Percentiles rank a stretch among this genome's conserved stretches.
Evolutionary conservation across 2,888 invertebrate species (phyloP).

Genomic region (Ectropis crepuscularia): DNA sequence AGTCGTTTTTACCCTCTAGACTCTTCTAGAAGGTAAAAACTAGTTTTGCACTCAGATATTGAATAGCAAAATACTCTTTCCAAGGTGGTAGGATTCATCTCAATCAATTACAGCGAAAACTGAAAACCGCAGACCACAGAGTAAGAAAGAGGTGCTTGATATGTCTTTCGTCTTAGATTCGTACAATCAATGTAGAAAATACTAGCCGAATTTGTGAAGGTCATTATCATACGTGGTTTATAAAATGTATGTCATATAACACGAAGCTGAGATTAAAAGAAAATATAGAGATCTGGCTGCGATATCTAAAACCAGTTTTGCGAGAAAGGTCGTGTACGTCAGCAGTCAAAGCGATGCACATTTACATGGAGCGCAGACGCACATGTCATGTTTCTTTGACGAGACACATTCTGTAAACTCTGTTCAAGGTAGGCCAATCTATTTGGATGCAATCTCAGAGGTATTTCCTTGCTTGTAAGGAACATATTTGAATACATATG

Average conservation of each 20-base stretch:
- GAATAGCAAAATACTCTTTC: too few species aligned
- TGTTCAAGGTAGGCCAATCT: background rate
- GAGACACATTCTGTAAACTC: background rate
- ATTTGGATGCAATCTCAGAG: background rate
- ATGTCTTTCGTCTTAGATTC: too few species aligned
- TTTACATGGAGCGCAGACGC: conserved; percentile 1
- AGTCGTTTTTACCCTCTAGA: too few species aligned
- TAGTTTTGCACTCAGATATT: too few species aligned
- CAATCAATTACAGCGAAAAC: too few species aligned
- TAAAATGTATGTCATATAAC: conserved; percentile 13
- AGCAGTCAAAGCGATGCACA: conserved; percentile 24
- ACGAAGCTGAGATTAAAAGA: conserved; percentile 19
- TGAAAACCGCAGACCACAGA: too few species aligned
- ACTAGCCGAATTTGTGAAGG: background rate
- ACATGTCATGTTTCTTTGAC: too few species aligned
- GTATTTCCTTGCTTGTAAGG: too few species aligned
- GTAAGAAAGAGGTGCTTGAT: too few species aligned
- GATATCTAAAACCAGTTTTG: conserved; percentile 34
- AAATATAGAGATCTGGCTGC: conserved; percentile 19
- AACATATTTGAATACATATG: too few species aligned
- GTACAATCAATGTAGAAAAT: background rate
- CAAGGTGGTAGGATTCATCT: too few species aligned
- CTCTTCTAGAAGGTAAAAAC: too few species aligned
- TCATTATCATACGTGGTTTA: conserved; percentile 12
- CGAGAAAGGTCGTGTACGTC: conserved; percentile 37